A percentile compares a stretch with the other conserved stretches of the same genome.
Evolutionary conservation across 2,797 vertebrate species (phyloP).

Genomic region (Chaetophractus vellerosus): DNA sequence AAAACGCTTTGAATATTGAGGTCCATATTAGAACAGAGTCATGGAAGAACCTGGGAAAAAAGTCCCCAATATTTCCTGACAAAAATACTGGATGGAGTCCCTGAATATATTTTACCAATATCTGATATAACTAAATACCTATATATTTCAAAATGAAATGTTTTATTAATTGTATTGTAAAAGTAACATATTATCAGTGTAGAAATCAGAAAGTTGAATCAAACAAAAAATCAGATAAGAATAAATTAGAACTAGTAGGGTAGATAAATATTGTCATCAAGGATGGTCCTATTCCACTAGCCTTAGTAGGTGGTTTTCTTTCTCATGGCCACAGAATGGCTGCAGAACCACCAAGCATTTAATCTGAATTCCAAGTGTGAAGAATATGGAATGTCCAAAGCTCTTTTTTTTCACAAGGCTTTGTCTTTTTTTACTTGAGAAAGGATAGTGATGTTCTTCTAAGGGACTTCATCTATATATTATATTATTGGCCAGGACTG

Average conservation of each 20-base stretch:
- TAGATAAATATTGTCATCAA: not conserved
- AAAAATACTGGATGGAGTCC: conserved; percentile 1
- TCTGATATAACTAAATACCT: not conserved
- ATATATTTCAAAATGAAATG: not conserved
- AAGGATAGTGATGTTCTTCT: not conserved
- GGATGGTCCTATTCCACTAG: not conserved
- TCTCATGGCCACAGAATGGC: not conserved
- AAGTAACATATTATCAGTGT: not conserved
- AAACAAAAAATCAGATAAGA: not conserved
- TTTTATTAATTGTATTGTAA: conserved; percentile 14
- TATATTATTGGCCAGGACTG: not conserved
- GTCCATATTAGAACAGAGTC: not conserved
- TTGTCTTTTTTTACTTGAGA: conserved; percentile 9
- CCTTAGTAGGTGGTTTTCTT: not conserved
- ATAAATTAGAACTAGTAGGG: not conserved
- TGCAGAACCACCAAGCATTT: not conserved
- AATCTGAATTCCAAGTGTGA: not conserved
- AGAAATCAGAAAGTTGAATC: conserved; percentile 27
- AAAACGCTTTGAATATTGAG: not conserved
- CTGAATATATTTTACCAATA: not conserved
- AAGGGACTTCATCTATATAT: not conserved
- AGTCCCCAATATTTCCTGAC: not conserved
- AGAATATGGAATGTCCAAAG: not conserved
- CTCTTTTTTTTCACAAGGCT: not conserved
- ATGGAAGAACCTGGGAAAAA: not conserved